Percentiles rank a stretch among this genome's conserved stretches.
phyloP scores from a whole-genome alignment of 2,113 vertebrate genomes.

The Ivindomyrus marchei region DNA sequence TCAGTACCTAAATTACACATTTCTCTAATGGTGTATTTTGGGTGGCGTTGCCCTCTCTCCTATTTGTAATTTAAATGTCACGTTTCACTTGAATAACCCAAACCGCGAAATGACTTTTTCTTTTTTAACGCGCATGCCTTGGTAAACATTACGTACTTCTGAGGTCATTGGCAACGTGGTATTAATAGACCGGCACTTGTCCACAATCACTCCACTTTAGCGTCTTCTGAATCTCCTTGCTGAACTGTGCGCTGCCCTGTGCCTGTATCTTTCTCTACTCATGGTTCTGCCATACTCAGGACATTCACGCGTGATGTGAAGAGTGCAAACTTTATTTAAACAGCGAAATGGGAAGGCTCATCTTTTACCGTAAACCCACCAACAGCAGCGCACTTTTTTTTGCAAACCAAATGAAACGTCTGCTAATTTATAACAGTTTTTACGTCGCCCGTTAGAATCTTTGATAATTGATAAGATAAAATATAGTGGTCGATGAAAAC shows the following conservation, averaged over 20 bases:
- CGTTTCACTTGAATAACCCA: neutral
- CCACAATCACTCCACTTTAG: neutral
- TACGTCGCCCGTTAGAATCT: neutral
- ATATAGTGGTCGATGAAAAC: neutral
- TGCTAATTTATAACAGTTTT: neutral
- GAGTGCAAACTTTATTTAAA: constrained; percentile 10
- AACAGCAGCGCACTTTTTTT: neutral
- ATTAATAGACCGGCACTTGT: neutral
- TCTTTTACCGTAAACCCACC: neutral
- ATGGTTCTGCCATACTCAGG: neutral
- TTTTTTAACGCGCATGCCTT: neutral
- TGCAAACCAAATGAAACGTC: neutral
- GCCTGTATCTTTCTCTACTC: neutral
- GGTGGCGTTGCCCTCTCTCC: neutral
- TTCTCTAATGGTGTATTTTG: neutral
- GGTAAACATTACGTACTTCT: neutral
- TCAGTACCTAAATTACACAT: neutral
- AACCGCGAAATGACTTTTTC: neutral
- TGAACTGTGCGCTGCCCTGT: neutral
- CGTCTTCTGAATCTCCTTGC: neutral
- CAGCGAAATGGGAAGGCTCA: neutral
- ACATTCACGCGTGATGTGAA: neutral
- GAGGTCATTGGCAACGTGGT: neutral
- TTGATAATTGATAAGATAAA: neutral
- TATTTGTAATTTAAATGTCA: neutral